phyloP scores from a whole-genome alignment of 2,113 vertebrate species.

The Micronycteris hirsuta region DNA sequence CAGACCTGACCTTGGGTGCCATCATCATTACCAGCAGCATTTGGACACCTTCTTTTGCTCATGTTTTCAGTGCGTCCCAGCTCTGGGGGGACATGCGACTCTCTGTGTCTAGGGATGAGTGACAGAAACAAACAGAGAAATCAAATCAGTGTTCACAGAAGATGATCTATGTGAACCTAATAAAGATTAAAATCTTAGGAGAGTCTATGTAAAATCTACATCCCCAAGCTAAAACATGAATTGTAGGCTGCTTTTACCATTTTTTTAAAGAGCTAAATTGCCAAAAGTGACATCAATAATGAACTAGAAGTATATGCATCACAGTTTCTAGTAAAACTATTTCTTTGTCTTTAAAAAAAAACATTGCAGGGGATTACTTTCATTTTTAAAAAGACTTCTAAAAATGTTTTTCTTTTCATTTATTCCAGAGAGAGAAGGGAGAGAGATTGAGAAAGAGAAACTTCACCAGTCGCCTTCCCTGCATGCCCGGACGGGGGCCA shows the following conservation, averaged over 20 bases:
- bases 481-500: too few relatives aligned
- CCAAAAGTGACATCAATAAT: neutral
- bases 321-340: neutral
- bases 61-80: neutral
- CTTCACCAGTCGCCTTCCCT: too few relatives aligned
- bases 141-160: neutral
- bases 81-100: neutral
- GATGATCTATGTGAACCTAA: neutral
- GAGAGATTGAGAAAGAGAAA: too few relatives aligned
- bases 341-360: neutral
- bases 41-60: neutral
- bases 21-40: neutral
- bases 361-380: neutral
- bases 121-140: neutral
- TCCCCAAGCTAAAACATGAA: neutral
- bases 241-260: neutral
- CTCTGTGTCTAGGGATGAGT: neutral
- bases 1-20: neutral
- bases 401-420: too few relatives aligned
- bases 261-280: neutral
- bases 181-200: neutral
- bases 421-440: too few relatives aligned
- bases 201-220: neutral
- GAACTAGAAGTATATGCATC: neutral
- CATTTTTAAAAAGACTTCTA: too few relatives aligned